phyloP scores from a whole-genome alignment of 1,140 invertebrate genomes.

The Papilio aristodemus region DNA sequence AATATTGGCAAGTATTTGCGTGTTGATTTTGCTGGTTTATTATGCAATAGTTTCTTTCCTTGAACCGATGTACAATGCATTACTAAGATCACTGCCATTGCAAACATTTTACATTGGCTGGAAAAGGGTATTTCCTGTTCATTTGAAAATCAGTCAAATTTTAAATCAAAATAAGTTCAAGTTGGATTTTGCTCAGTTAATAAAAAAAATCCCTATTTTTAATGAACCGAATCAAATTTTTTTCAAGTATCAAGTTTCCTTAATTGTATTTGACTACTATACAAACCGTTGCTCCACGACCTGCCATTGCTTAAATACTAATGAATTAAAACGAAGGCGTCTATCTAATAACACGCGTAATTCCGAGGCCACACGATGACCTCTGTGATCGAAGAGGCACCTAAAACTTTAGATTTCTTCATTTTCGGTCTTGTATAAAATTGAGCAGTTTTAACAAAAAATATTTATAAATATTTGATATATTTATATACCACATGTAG shows the following conservation, averaged over 20 bases:
- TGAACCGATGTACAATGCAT: neutral
- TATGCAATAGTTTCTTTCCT: neutral
- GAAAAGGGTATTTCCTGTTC: too few relatives aligned
- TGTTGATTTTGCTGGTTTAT: neutral
- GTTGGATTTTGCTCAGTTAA: too few relatives aligned
- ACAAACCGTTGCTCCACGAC: slow-evolving; percentile 7
- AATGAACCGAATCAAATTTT: too few relatives aligned
- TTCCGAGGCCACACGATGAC: slow-evolving; percentile 20
- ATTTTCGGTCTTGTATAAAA: neutral
- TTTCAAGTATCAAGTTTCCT: slow-evolving; percentile 28
- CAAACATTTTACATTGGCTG: too few relatives aligned
- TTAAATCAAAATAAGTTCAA: too few relatives aligned
- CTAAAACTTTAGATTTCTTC: slow-evolving; percentile 3
- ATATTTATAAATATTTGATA: neutral
- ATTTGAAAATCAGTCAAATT: too few relatives aligned
- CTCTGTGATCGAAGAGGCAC: slow-evolving; percentile 13
- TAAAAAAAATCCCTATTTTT: too few relatives aligned
- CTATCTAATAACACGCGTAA: neutral
- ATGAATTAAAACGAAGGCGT: slow-evolving; percentile 19
- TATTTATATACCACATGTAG: too few relatives aligned
- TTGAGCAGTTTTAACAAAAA: neutral
- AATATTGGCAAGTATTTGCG: neutral
- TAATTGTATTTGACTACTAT: slow-evolving; percentile 12
- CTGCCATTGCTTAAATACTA: slow-evolving; percentile 11
- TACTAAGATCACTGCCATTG: neutral